These are phyloP conservation scores for Etheostoma spectabile DNA, from an alignment of 2,113 vertebrate genomes.

Conservation along the genomic window DNA sequence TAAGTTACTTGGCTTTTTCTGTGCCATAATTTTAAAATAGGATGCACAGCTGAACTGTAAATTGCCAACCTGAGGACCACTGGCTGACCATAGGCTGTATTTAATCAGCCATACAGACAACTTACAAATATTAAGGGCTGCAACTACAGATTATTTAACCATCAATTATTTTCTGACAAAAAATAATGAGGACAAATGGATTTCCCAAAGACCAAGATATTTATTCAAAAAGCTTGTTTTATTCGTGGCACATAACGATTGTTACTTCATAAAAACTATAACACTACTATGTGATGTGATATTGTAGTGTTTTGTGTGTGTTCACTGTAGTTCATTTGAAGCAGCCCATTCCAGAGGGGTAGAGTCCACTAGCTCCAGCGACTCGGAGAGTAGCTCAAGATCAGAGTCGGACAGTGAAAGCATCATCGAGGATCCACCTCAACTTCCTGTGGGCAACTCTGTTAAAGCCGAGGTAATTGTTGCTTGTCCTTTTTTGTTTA, in stretches of 20 bases:
- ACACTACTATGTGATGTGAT: background rate
- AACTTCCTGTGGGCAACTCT: conserved; percentile 57
- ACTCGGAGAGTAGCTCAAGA: conserved; percentile 91
- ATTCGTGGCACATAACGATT: background rate
- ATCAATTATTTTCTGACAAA: background rate
- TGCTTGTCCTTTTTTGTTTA: background rate
- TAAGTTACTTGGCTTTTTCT: conserved; percentile 52
- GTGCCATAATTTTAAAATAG: conserved; percentile 1
- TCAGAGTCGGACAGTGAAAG: conserved; percentile 88
- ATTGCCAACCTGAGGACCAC: background rate
- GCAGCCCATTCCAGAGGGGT: conserved; percentile 87
- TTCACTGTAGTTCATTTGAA: conserved; percentile 77
- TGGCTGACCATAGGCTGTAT: background rate
- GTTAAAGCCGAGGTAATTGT: conserved; percentile 66
- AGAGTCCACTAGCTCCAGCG: conserved; percentile 90
- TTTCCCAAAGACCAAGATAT: background rate
- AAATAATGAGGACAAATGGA: background rate
- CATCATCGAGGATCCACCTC: conserved; percentile 79
- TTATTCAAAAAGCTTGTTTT: background rate
- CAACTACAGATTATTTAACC: background rate
- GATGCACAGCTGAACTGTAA: background rate
- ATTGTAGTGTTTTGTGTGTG: conserved; percentile 14
- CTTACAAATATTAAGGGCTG: background rate
- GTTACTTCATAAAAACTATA: background rate
- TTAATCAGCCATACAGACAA: background rate